Percentiles rank a stretch among this genome's conserved stretches.
These are phyloP conservation scores for Jordanella pulchra DNA, from an alignment of 2,797 vertebrate genomes.

Conservation along the genomic window DNA sequence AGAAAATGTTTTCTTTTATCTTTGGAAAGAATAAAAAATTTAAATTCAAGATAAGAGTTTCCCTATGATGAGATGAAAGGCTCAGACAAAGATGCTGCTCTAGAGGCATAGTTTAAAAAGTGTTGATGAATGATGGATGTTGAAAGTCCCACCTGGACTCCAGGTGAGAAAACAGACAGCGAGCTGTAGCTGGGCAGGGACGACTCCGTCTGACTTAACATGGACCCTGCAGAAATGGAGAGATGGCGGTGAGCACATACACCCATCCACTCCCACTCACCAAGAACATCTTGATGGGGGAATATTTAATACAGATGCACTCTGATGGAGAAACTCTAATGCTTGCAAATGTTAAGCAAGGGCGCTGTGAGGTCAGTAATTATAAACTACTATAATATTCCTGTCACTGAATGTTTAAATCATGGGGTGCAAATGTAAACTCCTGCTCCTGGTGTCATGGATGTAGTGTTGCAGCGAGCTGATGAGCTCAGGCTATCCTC, in stretches of 20 bases:
- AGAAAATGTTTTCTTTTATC: no score
- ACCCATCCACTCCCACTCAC: slow-evolving; percentile 8
- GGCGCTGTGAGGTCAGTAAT: slow-evolving; percentile 29
- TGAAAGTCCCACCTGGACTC: slow-evolving; percentile 77
- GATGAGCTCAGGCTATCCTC: neutral
- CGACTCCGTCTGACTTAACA: slow-evolving; percentile 84
- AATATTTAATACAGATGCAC: slow-evolving; percentile 52
- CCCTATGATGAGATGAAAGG: neutral
- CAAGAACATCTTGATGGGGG: slow-evolving; percentile 32
- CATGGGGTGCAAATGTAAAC: slow-evolving; percentile 24
- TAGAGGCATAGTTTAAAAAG: slow-evolving; percentile 39
- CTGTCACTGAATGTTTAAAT: slow-evolving; percentile 33
- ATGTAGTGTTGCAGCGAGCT: neutral
- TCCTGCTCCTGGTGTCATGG: neutral
- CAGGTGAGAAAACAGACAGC: slow-evolving; percentile 80
- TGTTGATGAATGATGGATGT: slow-evolving; percentile 58
- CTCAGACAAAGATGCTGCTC: neutral
- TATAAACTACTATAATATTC: slow-evolving; percentile 36
- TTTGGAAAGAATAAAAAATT: neutral
- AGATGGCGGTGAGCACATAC: neutral
- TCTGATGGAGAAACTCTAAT: slow-evolving; percentile 51
- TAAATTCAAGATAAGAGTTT: neutral
- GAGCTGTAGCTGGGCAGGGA: slow-evolving; percentile 84
- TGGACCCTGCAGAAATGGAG: slow-evolving; percentile 75
- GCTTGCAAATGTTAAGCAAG: slow-evolving; percentile 25